Evolutionary conservation across 2,888 invertebrate genomes (phyloP).

Genomic region (Perithous albicinctus): DNA sequence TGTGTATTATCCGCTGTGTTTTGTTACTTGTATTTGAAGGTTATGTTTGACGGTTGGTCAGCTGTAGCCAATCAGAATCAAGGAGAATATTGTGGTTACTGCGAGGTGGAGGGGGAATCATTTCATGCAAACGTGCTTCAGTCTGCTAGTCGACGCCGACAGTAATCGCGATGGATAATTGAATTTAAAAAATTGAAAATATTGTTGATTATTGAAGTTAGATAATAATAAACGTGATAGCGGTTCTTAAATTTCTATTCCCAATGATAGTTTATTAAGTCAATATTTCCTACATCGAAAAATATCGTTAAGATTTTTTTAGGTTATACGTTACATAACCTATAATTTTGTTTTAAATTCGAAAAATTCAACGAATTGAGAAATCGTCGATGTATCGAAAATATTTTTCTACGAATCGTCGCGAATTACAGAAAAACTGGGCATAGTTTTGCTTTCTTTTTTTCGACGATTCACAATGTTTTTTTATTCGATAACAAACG

Average conservation of each 20-base stretch:
- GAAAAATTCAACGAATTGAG: not conserved
- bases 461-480: not conserved
- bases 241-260: not conserved
- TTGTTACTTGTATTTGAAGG: too few relatives aligned
- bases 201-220: not conserved
- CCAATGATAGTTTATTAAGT: not conserved
- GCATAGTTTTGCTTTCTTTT: not conserved
- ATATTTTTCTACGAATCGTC: not conserved
- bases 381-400: not conserved
- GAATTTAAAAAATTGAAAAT: too few relatives aligned
- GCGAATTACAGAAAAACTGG: not conserved
- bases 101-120: too few relatives aligned
- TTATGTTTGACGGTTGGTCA: too few relatives aligned
- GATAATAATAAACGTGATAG: not conserved
- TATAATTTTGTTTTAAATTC: not conserved
- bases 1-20: too few relatives aligned
- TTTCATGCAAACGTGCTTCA: too few relatives aligned
- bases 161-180: constrained; percentile 2
- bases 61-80: too few relatives aligned
- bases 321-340: constrained; percentile 22
- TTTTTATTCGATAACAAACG: not conserved
- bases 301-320: not conserved
- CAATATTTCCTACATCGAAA: not conserved
- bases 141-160: not conserved
- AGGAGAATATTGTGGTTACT: too few relatives aligned